These are phyloP conservation scores for Ancistrus triradiatus DNA, from an alignment of 2,113 vertebrate species.

Conservation along the genomic window DNA sequence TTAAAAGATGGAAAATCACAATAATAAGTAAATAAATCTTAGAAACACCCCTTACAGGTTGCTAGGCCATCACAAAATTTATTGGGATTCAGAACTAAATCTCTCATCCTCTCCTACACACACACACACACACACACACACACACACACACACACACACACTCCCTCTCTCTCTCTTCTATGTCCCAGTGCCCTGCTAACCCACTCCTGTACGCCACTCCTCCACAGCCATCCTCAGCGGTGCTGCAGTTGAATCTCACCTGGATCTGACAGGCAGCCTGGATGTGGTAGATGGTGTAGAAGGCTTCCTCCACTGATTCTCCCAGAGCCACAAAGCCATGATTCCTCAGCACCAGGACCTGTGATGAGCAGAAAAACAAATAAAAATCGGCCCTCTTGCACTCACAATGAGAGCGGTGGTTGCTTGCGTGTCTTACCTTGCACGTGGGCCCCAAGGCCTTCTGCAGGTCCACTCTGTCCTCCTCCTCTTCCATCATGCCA, in stretches of 20 bases:
- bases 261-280: conserved; percentile 95
- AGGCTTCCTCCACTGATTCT: conserved; percentile 91
- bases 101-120: too few relatives aligned
- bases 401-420: background rate
- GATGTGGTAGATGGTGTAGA: conserved; percentile 90
- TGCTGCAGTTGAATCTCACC: conserved; percentile 61
- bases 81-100: too few relatives aligned
- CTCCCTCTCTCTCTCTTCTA: too few relatives aligned
- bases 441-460: conserved; percentile 93
- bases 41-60: too few relatives aligned
- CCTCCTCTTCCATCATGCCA: conserved; percentile 85
- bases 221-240: background rate
- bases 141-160: too few relatives aligned
- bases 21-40: too few relatives aligned
- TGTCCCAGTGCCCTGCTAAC: too few relatives aligned
- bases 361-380: background rate
- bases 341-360: conserved; percentile 95
- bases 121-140: too few relatives aligned
- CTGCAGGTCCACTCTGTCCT: conserved; percentile 87
- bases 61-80: too few relatives aligned
- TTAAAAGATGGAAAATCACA: too few relatives aligned
- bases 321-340: conserved; percentile 91
- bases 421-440: conserved; percentile 74
- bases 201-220: too few relatives aligned
- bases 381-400: too few relatives aligned